phyloP scores from a whole-genome alignment of 2,888 invertebrate species.

The Chrysina gloriosa region DNA sequence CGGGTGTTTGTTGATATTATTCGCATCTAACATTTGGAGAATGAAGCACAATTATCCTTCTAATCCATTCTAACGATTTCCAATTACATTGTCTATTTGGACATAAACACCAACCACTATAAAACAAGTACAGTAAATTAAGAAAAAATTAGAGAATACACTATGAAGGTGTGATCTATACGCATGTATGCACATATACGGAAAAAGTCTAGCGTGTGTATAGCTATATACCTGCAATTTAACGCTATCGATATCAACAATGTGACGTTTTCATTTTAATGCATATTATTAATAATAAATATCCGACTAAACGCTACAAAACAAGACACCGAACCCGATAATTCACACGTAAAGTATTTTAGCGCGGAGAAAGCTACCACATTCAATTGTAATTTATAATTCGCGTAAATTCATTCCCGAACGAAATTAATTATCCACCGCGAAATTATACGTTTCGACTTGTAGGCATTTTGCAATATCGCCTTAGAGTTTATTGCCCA shows the following conservation, averaged over 20 bases:
- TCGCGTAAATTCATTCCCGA: constrained; percentile 18
- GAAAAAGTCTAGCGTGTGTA: not conserved
- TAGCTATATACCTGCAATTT: not conserved
- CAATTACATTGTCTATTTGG: no score
- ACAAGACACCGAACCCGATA: not conserved
- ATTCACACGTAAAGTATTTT: constrained; percentile 23
- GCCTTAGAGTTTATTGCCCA: constrained; percentile 9
- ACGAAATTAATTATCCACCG: constrained; percentile 28
- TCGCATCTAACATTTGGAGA: no score
- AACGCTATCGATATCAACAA: not conserved
- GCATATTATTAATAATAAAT: constrained; percentile 11
- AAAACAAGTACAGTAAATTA: no score
- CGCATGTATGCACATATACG: no score
- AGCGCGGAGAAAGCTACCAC: constrained; percentile 33
- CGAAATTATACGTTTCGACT: constrained; percentile 28
- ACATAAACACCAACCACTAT: no score
- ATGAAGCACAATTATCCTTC: no score
- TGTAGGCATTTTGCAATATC: constrained; percentile 21
- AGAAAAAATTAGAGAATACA: no score
- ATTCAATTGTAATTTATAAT: constrained; percentile 28
- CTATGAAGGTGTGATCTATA: no score
- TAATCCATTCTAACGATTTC: no score
- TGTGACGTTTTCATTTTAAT: not conserved
- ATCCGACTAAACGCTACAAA: not conserved
- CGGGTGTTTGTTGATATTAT: no score